Evolutionary conservation across 2,888 invertebrate genomes (phyloP).

Genomic region (Xestoiulus laeticollis): DNA sequence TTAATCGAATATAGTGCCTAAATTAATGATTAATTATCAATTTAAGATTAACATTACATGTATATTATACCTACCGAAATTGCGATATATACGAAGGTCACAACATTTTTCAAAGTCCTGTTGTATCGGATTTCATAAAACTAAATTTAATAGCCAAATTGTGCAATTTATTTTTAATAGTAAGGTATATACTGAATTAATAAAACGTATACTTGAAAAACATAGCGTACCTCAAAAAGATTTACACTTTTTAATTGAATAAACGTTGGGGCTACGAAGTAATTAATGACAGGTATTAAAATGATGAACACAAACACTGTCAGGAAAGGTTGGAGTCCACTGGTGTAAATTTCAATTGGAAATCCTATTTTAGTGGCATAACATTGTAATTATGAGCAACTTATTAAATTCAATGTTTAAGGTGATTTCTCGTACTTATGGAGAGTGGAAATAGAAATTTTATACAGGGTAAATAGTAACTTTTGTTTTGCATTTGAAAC

Average conservation of each 20-base stretch:
- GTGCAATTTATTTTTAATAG: not conserved
- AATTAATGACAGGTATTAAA: conserved; percentile 18
- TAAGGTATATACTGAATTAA: not conserved
- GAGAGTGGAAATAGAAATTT: too few relatives aligned
- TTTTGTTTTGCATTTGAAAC: too few relatives aligned
- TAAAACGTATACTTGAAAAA: not conserved
- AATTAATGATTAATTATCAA: not conserved
- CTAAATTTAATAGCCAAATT: not conserved
- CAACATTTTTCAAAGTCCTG: conserved; percentile 28
- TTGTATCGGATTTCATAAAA: conserved; percentile 36
- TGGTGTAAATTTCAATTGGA: not conserved
- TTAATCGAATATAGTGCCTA: not conserved
- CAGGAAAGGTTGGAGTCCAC: not conserved
- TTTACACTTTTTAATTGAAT: conserved; percentile 14
- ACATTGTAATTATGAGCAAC: not conserved
- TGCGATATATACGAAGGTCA: not conserved
- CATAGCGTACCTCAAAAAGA: not conserved
- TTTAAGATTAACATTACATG: not conserved
- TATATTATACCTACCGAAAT: not conserved
- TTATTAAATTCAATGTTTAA: not conserved
- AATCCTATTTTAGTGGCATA: not conserved
- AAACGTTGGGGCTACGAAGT: not conserved
- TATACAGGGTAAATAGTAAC: too few relatives aligned
- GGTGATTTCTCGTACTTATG: too few relatives aligned
- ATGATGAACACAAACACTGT: not conserved